Percentiles rank a stretch among this genome's conserved stretches.
These are phyloP conservation scores for Listrodromus nycthemerus DNA, from an alignment of 2,888 invertebrate species.

Conservation along the genomic window DNA sequence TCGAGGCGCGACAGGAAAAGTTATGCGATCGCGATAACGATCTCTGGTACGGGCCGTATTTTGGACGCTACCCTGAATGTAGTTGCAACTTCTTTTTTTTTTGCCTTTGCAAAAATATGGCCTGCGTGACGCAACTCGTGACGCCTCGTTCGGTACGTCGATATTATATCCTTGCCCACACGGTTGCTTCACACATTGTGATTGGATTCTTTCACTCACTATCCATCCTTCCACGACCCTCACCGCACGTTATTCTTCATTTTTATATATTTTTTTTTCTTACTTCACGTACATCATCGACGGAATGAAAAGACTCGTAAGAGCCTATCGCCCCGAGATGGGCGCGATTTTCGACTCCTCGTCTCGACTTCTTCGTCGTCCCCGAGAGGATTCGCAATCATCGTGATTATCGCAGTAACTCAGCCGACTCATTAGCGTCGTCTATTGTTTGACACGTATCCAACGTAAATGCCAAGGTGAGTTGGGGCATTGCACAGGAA, in stretches of 20 bases:
- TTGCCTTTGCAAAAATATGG: conserved; percentile 13
- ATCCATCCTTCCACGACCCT: not conserved
- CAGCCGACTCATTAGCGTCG: conserved; percentile 77
- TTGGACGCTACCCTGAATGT: not conserved
- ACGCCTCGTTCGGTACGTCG: conserved; percentile 10
- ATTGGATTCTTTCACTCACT: conserved; percentile 37
- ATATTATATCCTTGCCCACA: conserved; percentile 10
- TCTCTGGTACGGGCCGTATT: conserved; percentile 19
- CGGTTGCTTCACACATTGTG: conserved; percentile 38
- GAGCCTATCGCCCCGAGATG: conserved; percentile 20
- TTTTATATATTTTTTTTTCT: not conserved
- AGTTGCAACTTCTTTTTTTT: conserved; percentile 13
- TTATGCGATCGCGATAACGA: conserved; percentile 37
- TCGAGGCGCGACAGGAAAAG: conserved; percentile 20
- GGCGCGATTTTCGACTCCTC: conserved; percentile 49
- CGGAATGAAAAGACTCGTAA: conserved; percentile 10
- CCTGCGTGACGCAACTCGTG: conserved; percentile 24
- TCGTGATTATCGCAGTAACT: conserved; percentile 65
- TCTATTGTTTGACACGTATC: conserved; percentile 79
- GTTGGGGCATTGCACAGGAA: conserved; percentile 65
- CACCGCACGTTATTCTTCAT: conserved; percentile 4
- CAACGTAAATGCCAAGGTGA: conserved; percentile 81
- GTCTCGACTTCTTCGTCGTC: conserved; percentile 26
- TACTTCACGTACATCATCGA: conserved; percentile 31
- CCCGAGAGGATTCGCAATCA: conserved; percentile 43